These are phyloP conservation scores for Yponomeuta plumbellus DNA, from an alignment of 2,888 invertebrate genomes.

Conservation along the genomic window DNA sequence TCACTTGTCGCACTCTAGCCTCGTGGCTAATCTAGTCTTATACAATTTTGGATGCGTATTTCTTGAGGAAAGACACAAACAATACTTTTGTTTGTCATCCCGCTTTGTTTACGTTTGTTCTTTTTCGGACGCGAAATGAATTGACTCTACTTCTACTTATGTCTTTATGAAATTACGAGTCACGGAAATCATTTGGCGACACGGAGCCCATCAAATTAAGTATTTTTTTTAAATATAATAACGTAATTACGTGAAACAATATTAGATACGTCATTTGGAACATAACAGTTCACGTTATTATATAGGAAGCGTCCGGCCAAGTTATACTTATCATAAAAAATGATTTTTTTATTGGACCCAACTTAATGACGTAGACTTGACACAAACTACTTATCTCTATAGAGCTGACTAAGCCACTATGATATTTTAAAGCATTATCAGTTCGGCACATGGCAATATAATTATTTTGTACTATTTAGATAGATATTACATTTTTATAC, in stretches of 20 bases:
- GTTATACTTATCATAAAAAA: constrained; percentile 69
- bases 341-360: constrained; percentile 73
- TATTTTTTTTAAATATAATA: neutral
- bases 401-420: constrained; percentile 35
- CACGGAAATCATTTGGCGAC: neutral
- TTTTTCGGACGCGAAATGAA: constrained; percentile 6
- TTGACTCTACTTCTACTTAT: neutral
- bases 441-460: neutral
- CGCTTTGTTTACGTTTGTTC: constrained; percentile 6
- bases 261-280: neutral
- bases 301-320: constrained; percentile 67
- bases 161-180: neutral
- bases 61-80: constrained; percentile 8
- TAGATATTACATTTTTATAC: too few relatives aligned
- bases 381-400: constrained; percentile 36
- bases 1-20: too few relatives aligned
- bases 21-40: constrained; percentile 12
- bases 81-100: constrained; percentile 4
- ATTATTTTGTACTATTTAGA: too few relatives aligned
- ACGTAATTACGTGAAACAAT: neutral
- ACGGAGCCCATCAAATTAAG: neutral
- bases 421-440: neutral
- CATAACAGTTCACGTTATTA: constrained; percentile 41
- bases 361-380: constrained; percentile 50
- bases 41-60: constrained; percentile 15